Percentiles rank a stretch among this genome's conserved stretches.
These are phyloP conservation scores for Mythimna impura DNA, from an alignment of 2,888 invertebrate genomes.

Conservation along the genomic window DNA sequence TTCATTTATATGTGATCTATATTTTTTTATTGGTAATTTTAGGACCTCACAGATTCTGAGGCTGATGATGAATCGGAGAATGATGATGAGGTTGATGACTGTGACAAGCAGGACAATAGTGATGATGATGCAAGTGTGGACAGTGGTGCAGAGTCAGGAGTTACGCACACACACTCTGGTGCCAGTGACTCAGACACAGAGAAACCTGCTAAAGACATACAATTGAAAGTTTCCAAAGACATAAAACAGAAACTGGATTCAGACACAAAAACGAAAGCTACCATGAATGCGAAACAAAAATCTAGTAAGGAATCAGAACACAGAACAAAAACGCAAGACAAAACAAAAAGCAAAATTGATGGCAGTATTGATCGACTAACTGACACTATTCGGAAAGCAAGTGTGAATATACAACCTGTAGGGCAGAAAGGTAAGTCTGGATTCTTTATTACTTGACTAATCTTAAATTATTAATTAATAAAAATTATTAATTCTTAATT, in stretches of 20 bases:
- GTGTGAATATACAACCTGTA: constrained; percentile 77
- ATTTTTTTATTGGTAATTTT: constrained; percentile 1
- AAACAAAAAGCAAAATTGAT: constrained; percentile 28
- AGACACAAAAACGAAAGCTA: constrained; percentile 40
- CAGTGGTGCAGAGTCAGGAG: constrained; percentile 84
- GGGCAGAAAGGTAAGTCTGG: constrained; percentile 76
- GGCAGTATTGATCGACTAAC: constrained; percentile 75
- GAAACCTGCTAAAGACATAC: constrained; percentile 44
- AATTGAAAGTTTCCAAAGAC: constrained; percentile 33
- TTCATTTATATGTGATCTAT: background rate
- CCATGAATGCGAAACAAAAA: constrained; percentile 45
- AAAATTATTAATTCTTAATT: no score
- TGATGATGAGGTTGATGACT: constrained; percentile 69
- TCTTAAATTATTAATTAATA: no score
- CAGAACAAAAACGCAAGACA: constrained; percentile 40
- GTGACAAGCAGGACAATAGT: constrained; percentile 71
- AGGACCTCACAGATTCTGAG: constrained; percentile 82
- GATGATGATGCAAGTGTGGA: constrained; percentile 78
- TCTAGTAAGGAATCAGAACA: constrained; percentile 35
- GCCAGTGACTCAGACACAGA: constrained; percentile 71
- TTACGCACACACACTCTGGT: constrained; percentile 67
- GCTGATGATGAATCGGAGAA: constrained; percentile 74
- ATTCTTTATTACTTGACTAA: background rate
- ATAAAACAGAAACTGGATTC: constrained; percentile 36
- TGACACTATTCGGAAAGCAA: constrained; percentile 76